Evolutionary conservation across 2,888 invertebrate genomes (phyloP).

Genomic region (Callimorpha dominula): DNA sequence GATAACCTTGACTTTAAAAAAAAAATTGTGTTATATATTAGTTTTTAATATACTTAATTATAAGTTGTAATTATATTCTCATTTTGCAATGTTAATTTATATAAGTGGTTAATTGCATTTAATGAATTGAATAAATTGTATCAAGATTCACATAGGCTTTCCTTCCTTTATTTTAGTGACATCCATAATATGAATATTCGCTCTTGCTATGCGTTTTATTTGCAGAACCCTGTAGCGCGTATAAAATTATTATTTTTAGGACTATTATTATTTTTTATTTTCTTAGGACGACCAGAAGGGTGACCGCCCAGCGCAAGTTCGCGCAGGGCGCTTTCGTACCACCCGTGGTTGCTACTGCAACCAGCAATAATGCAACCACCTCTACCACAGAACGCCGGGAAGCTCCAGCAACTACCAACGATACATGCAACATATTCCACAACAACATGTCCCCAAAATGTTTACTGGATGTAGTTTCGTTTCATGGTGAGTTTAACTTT

Average conservation of each 20-base stretch:
- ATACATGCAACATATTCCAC: not conserved
- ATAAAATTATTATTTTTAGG: not conserved
- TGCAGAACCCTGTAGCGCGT: not conserved
- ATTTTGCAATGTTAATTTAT: too few relatives aligned
- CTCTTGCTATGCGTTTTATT: not conserved
- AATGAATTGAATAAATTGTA: too few relatives aligned
- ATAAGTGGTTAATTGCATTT: too few relatives aligned
- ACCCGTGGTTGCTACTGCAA: slow-evolving; percentile 14
- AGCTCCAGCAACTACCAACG: not conserved
- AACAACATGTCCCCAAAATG: not conserved
- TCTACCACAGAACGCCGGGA: slow-evolving; percentile 22
- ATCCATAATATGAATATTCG: not conserved
- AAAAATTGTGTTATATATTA: too few relatives aligned
- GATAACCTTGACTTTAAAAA: too few relatives aligned
- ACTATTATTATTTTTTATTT: not conserved
- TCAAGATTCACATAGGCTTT: too few relatives aligned
- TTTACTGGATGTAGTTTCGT: not conserved
- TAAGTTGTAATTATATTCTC: too few relatives aligned
- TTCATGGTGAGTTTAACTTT: not conserved
- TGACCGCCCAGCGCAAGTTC: slow-evolving; percentile 65
- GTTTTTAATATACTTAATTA: too few relatives aligned
- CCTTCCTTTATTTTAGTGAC: too few relatives aligned
- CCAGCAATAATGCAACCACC: not conserved
- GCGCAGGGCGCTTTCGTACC: slow-evolving; percentile 65
- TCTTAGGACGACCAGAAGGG: not conserved